Base-by-base conservation (phyloP, 2,888 invertebrate genomes). In the Stenchaetothrips biformis region DNA sequence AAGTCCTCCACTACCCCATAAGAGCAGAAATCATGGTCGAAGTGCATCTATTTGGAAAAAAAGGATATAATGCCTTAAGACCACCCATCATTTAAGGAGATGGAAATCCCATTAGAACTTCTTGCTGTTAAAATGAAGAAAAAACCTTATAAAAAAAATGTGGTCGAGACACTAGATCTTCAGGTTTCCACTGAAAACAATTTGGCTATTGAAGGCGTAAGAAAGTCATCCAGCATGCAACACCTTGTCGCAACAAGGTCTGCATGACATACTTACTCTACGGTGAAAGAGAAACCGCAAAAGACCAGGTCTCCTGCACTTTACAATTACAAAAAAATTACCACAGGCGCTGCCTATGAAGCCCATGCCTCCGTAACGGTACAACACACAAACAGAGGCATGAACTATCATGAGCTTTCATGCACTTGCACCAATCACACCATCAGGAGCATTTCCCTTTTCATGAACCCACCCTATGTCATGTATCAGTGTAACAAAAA, bases 381-480 rank as follows among this genome's bases (percentile, higher is more conserved):
- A 11, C 21, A 74, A 21, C 67, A 25, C 7, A 25, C 25, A 7
- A 74, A 4, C 67, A 25, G 67, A 74, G 67, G 25, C 25, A 74
- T 74, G 67, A 74, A 25, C 67, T 7, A 11, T 25, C 67, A 74
- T 74, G 9, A 74, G 25, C 67, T 25, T 25, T 74, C 67, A 74
- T 74, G 67, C 67, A 74, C 67, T 74, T 74, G 67, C 67, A 74
- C 67, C 67, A 74, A 74, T 74, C 67, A 74, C 67, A 74, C 67
- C 25, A 74, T 74, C 67, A 74, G 67, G 67, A 74, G 67, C 67
- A 74, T 74, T 74, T 74, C 67, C 67, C 67, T 74, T 74, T 21
- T 25, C 67, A 74, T n/a, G 11, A 11, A 74, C 67, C 67, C 67
- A 74, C 67, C 67, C 67, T 74, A 7, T 21, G 21, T 74, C 67